A percentile compares a stretch with the other conserved stretches of the same genome.
Conservation (phyloP, 2,113 vertebrate species). For the Phyllostomus hastatus region DNA sequence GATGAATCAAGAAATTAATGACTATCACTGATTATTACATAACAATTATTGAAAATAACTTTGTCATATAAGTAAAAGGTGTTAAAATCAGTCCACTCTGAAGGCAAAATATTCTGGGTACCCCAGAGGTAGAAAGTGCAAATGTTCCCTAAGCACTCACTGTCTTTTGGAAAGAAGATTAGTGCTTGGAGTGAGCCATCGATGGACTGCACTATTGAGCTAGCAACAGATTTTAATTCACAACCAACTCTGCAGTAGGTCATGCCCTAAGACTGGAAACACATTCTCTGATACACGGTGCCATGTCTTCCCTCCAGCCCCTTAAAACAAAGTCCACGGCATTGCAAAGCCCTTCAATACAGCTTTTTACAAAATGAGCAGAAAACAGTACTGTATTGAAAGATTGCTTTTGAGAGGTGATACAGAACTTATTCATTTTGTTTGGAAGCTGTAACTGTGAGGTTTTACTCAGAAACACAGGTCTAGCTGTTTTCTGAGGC, state of each 20-base stretch:
- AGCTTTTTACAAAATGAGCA: not conserved
- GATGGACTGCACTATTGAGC: not conserved
- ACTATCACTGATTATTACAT: not conserved
- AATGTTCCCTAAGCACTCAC: conserved; percentile 11
- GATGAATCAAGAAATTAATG: not conserved
- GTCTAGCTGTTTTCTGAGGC: not conserved
- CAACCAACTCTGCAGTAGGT: not conserved
- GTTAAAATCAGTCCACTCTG: not conserved
- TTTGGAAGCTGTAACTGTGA: not conserved
- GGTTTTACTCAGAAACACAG: not conserved
- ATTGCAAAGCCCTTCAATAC: not conserved
- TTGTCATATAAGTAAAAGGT: not conserved
- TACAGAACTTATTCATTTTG: not conserved
- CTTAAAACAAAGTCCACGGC: conserved; percentile 17
- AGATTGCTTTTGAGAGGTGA: not conserved
- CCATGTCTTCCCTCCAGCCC: not conserved
- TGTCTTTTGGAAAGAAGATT: not conserved
- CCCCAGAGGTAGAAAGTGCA: not conserved
- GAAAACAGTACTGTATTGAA: not conserved
- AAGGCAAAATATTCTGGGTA: not conserved
- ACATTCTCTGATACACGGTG: not conserved
- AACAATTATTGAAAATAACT: not conserved
- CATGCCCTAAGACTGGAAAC: not conserved
- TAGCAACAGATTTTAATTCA: conserved; percentile 14
- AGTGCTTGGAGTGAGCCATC: not conserved